Percentiles rank a stretch among this genome's conserved stretches.
Evolutionary conservation across 1,140 invertebrate genomes (phyloP).

Genomic region (Cataglyphis hispanica): DNA sequence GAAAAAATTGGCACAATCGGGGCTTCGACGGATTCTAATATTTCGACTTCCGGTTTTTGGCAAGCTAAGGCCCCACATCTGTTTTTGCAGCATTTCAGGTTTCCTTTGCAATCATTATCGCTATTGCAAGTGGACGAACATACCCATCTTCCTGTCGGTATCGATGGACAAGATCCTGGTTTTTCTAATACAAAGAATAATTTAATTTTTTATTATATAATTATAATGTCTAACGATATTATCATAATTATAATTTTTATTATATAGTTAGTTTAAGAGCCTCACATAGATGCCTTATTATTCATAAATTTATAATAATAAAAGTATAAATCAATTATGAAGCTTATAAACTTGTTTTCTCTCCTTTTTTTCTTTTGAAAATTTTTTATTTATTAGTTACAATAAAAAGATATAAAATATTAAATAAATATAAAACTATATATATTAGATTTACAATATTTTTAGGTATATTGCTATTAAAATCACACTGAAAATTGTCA

Average conservation of each 20-base stretch:
- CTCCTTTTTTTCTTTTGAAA: background rate
- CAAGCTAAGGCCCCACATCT: constrained; percentile 88
- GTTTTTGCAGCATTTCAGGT: constrained; percentile 88
- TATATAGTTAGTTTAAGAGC: too few species aligned
- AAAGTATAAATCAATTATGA: too few species aligned
- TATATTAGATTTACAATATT: background rate
- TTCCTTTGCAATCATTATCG: constrained; percentile 87
- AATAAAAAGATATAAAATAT: background rate
- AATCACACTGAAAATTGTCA: background rate
- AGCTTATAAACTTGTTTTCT: too few species aligned
- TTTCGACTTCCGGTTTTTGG: constrained; percentile 83
- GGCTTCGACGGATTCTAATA: constrained; percentile 37
- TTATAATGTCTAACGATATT: too few species aligned
- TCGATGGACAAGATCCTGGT: constrained; percentile 86
- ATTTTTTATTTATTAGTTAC: background rate
- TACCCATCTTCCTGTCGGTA: constrained; percentile 87
- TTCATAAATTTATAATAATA: too few species aligned
- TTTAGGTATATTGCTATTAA: background rate
- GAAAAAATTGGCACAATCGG: constrained; percentile 19
- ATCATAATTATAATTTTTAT: too few species aligned
- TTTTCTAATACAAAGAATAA: constrained; percentile 83
- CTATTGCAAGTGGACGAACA: constrained; percentile 87
- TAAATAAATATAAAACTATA: constrained; percentile 1
- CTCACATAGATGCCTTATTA: too few species aligned
- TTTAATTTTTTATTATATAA: background rate